Evolutionary conservation across 2,888 invertebrate species (phyloP).

Genomic region (Mythimna impura): DNA sequence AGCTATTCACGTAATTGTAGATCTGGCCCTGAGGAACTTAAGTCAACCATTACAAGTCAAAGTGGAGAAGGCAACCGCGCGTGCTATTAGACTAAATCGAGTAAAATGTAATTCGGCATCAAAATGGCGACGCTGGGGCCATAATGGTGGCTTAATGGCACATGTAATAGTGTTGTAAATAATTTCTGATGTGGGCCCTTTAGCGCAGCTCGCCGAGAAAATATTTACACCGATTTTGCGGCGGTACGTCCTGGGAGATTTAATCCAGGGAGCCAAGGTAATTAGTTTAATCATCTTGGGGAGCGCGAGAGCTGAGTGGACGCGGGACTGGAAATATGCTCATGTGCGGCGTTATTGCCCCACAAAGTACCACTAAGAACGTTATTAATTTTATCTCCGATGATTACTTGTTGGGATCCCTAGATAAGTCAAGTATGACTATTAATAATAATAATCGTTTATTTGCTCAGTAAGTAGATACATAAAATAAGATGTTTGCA

Average conservation of each 20-base stretch:
- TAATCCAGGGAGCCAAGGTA: constrained; percentile 49
- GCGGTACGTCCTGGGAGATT: constrained; percentile 35
- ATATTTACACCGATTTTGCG: constrained; percentile 55
- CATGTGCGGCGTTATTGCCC: constrained; percentile 6
- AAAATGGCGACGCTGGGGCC: constrained; percentile 73
- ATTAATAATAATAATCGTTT: too few relatives aligned
- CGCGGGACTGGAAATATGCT: constrained; percentile 24
- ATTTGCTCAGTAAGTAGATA: too few relatives aligned
- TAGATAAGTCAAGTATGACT: too few relatives aligned
- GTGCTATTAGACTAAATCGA: constrained; percentile 79
- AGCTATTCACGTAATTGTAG: constrained; percentile 56
- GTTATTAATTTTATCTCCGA: constrained; percentile 11
- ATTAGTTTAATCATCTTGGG: constrained; percentile 63
- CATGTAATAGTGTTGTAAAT: constrained; percentile 80
- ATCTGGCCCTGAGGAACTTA: constrained; percentile 65
- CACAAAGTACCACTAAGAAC: background rate
- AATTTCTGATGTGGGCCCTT: constrained; percentile 66
- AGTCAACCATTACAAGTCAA: constrained; percentile 71
- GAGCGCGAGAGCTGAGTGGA: constrained; percentile 35
- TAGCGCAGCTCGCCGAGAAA: constrained; percentile 44
- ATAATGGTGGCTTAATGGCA: constrained; percentile 78
- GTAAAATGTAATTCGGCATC: constrained; percentile 77
- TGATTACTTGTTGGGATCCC: background rate
- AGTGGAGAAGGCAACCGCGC: constrained; percentile 70
- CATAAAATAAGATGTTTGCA: too few relatives aligned